A percentile compares a stretch with the other conserved stretches of the same genome.
phyloP scores from a whole-genome alignment of 2,888 invertebrate species.

The Blastobasis adustella region DNA sequence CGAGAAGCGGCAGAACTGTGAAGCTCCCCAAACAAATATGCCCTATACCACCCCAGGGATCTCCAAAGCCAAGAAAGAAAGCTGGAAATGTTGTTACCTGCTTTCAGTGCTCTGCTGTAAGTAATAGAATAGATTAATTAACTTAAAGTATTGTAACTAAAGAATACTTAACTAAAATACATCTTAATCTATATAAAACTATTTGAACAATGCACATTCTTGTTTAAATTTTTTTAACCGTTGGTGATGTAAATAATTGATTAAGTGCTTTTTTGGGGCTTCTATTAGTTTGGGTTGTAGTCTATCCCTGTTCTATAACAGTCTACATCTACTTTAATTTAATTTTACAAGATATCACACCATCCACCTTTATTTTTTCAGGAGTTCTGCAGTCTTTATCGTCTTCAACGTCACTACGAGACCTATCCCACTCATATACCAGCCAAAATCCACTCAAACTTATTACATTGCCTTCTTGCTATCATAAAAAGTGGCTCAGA shows the following conservation, averaged over 20 bases:
- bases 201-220: no score
- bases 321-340: no score
- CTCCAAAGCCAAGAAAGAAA: slow-evolving; percentile 46
- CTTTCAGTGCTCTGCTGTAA: slow-evolving; percentile 53
- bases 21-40: slow-evolving; percentile 53
- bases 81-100: slow-evolving; percentile 38
- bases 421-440: slow-evolving; percentile 56
- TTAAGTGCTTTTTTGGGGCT: no score
- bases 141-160: no score
- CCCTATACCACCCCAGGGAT: slow-evolving; percentile 25
- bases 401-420: slow-evolving; percentile 59
- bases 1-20: slow-evolving; percentile 58
- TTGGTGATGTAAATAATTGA: no score
- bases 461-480: slow-evolving; percentile 57
- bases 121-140: slow-evolving; percentile 12
- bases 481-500: slow-evolving; percentile 49
- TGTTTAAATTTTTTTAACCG: no score
- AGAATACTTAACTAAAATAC: no score
- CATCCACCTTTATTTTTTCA: slow-evolving; percentile 19
- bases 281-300: no score
- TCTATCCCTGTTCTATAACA: no score
- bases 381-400: slow-evolving; percentile 57
- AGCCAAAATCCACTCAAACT: slow-evolving; percentile 47
- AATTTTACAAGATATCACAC: no score
- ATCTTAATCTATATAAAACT: no score